Percentiles rank a stretch among this genome's conserved stretches.
Conservation (phyloP, 2,888 invertebrate genomes). For the Kuschelorhynchus macadamiae region DNA sequence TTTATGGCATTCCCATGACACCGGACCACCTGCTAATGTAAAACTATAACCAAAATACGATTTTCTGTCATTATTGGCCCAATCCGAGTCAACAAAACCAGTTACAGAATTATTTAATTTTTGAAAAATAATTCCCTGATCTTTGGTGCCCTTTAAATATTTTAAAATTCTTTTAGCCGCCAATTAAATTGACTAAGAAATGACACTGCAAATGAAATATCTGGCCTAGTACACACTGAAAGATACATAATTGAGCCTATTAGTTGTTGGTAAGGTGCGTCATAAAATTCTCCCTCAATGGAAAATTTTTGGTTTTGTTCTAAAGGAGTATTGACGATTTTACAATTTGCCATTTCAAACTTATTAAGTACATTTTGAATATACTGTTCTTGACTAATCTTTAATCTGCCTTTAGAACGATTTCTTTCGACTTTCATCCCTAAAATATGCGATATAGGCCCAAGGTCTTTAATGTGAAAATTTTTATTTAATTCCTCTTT, state of each 20-base stretch:
- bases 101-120: slow-evolving; percentile 34
- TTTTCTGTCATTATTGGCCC: slow-evolving; percentile 43
- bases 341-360: slow-evolving; percentile 3
- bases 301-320: not conserved
- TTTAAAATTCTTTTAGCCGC: slow-evolving; percentile 57
- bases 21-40: not conserved
- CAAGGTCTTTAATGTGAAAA: too few species aligned
- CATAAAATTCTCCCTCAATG: not conserved
- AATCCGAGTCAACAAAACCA: slow-evolving; percentile 59
- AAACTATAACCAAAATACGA: slow-evolving; percentile 25
- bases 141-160: slow-evolving; percentile 52
- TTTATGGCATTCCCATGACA: not conserved
- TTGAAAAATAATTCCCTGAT: slow-evolving; percentile 48
- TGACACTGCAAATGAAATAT: slow-evolving; percentile 41
- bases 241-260: slow-evolving; percentile 36
- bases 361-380: not conserved
- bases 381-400: slow-evolving; percentile 1
- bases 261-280: not conserved
- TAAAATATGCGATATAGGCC: too few species aligned
- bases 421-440: too few species aligned
- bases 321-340: not conserved
- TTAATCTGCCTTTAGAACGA: not conserved
- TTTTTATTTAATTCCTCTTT: too few species aligned
- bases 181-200: slow-evolving; percentile 46
- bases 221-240: slow-evolving; percentile 34